Base-by-base conservation (phyloP, 1,140 invertebrate genomes). In the Globodera rostochiensis region DNA sequence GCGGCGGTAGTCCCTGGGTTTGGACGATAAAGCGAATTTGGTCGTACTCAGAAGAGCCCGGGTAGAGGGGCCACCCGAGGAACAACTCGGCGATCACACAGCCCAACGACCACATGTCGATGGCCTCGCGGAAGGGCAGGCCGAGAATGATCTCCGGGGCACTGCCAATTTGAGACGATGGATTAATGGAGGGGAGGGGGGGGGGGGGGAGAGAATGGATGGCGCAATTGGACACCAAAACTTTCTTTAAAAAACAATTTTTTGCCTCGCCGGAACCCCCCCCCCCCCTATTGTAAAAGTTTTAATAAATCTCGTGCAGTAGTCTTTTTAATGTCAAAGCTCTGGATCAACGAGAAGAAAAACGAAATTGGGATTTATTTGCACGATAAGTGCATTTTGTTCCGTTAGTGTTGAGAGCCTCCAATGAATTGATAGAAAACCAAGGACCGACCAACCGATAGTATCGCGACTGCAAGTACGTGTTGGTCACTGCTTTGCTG, bases 51-150 rank as follows among this genome's bases (percentile, higher is more conserved):
- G 97, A 98, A 47, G 96, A 97, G 74, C 98, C 98, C 0, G 98
- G 98, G 92, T 99, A 99, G 4, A 99, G 92, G 21, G 98, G 98
- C 98, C 98, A 99, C 80, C 98, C 98, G 21, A 99, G 93, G 91
- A 99, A 99, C 74, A 99, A 92, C 91, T 99, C 98, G 4, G 98
- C 98, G 36, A 99, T 97, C 77, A 99, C 98, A 92, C 98, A 99
- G 45, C 98, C 98, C 78, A 99, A 92, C 0, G 97, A 98, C 98
- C 98, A 99, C 97, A 99, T 99, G 91, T 99, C 98, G 86, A 99
- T 99, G 5, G 97, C 96, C 91, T 99, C 98, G 92, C 96, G 98
- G 92, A 99, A 99, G 73, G 96, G 97, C 85, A 99, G 92, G 80
- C 94, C 97, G 73, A 99, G 92, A 89, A 99, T 97, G 87, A 99